Base-by-base conservation (phyloP, 1,140 invertebrate species). In the Nephila pilipes region DNA sequence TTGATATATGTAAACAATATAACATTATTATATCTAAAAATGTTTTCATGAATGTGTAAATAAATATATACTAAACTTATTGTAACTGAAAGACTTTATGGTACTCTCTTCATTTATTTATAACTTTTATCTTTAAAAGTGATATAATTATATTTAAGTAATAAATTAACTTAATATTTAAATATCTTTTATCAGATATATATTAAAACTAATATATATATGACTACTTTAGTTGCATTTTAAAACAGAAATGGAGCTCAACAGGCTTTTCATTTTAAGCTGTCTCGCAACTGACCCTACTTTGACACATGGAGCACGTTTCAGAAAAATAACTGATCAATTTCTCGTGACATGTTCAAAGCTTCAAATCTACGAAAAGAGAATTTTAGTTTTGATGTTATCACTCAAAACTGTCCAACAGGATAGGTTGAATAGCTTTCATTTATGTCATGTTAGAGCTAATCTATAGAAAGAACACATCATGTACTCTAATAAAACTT, bases 321-420 rank as follows among this genome's bases (percentile, higher is more conserved):
- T 32, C 65, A 29, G 2, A 69, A 32, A 69, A 69, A 69, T 69
- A 69, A 69, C 65, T 25, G 65, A 69, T 69, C 65, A 69, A 69
- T 69, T 69, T 32, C 65, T 29, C 32, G 32, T 25, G 65, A 29
- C 18, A 25, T 16, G 65, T 29, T 69, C 18, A n/a, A 16, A 32
- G 25, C 12, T 16, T 2, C 65, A 32, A 32, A 69, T 69, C 65
- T 12, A 69, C 65, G 65, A 32, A 18, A 14, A 16, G 25, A 25
- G 65, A 69, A 69, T 69, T 69, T 69, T 25, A 69, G 32, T 32
- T 69, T 69, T 69, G 65, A 69, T 3, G 65, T 25, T 32, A 25
- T 69, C 65, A 69, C 65, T 69, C 65, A 69, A 69, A 69, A 69
- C 25, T 69, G 29, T 16, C 65, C 14, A 10, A 4, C 3, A 25